Percentiles rank a stretch among this genome's conserved stretches.
phyloP scores from a whole-genome alignment of 2,797 vertebrate species.

The Sitta carolinensis region DNA sequence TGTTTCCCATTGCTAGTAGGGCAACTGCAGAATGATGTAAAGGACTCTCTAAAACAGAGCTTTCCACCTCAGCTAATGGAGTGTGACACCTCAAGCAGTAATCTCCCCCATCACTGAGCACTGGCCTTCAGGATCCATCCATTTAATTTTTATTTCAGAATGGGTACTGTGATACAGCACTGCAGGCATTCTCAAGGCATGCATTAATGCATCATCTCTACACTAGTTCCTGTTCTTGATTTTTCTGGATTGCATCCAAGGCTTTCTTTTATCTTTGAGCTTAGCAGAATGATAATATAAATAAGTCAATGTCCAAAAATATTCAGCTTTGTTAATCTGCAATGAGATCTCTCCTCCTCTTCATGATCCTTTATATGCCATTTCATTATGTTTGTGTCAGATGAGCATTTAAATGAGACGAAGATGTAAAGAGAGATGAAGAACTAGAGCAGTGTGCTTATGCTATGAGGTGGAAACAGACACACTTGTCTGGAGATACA shows the following conservation, averaged over 20 bases:
- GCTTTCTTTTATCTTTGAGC: conserved; percentile 37
- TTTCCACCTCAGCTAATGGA: background rate
- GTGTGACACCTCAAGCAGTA: background rate
- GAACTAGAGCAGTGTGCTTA: conserved; percentile 8
- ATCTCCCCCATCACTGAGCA: background rate
- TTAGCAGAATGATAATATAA: conserved; percentile 30
- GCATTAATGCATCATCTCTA: background rate
- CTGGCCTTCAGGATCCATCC: background rate
- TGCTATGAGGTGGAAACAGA: background rate
- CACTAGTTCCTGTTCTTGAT: conserved; percentile 7
- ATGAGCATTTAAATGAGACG: conserved; percentile 23
- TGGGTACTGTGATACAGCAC: background rate
- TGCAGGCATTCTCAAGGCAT: background rate
- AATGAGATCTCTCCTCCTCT: conserved; percentile 33
- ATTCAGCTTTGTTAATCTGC: conserved; percentile 36
- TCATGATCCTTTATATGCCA: background rate
- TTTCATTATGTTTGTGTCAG: conserved; percentile 16
- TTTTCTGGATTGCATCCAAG: conserved; percentile 22
- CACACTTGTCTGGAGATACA: background rate
- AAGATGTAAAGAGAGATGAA: background rate
- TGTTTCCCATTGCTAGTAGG: background rate
- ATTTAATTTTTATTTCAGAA: background rate
- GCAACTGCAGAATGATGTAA: background rate
- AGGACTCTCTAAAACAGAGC: background rate
- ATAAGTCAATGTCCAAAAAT: conserved; percentile 39